Evolutionary conservation across 2,797 vertebrate genomes (phyloP).

Genomic region (Tarsius wallacei): DNA sequence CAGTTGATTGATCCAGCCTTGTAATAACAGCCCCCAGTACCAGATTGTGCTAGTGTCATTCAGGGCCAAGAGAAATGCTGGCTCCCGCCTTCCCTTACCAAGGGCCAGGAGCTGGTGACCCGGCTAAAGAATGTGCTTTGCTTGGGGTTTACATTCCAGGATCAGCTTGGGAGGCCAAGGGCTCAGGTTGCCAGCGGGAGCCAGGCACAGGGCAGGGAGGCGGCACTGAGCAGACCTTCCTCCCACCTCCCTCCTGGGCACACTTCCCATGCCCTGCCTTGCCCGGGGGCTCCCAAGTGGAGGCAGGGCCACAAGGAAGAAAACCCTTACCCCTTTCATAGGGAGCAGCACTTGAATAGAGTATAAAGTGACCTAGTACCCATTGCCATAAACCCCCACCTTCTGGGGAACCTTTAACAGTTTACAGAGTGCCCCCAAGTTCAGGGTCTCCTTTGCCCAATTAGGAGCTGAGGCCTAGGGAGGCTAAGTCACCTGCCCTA

Average conservation of each 20-base stretch:
- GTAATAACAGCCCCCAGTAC: not conserved
- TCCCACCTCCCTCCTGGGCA: not conserved
- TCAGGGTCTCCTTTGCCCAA: not conserved
- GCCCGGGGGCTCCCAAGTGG: not conserved
- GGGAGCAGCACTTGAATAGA: not conserved
- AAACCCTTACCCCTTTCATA: not conserved
- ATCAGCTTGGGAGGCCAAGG: slow-evolving; percentile 64
- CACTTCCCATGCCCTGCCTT: not conserved
- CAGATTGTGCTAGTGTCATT: not conserved
- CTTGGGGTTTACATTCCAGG: slow-evolving; percentile 78
- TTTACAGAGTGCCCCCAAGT: not conserved
- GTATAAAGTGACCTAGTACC: too few species aligned
- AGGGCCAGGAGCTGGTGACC: slow-evolving; percentile 71
- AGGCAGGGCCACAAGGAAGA: not conserved
- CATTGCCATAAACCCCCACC: not conserved
- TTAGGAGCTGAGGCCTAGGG: not conserved
- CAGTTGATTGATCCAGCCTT: not conserved
- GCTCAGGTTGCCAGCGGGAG: slow-evolving; percentile 63
- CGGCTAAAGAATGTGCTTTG: slow-evolving; percentile 79
- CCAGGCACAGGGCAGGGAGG: slow-evolving; percentile 39
- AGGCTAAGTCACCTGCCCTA: not conserved
- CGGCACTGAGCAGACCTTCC: not conserved
- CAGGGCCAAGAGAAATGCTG: not conserved
- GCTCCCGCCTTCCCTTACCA: not conserved
- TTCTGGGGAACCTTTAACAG: not conserved